Conservation (phyloP, 2,888 invertebrate genomes). For the Dolichopus griseipennis region DNA sequence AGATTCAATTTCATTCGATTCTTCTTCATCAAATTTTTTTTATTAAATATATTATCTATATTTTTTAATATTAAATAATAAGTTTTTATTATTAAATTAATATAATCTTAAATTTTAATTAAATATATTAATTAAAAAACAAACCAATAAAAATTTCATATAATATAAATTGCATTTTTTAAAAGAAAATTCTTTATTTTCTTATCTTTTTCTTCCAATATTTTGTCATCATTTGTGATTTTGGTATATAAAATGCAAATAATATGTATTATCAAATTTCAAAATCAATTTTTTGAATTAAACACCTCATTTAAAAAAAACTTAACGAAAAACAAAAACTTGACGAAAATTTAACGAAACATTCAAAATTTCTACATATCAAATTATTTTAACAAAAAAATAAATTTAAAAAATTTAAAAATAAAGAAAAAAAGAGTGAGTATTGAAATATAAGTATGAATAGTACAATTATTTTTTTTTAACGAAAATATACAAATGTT, state of each 20-base stretch:
- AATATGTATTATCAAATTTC: neutral
- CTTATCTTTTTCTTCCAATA: too few relatives aligned
- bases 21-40: neutral
- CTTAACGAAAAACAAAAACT: neutral
- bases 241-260: neutral
- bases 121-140: neutral
- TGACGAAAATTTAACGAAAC: neutral
- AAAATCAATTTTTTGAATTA: neutral
- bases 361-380: too few relatives aligned
- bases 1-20: neutral
- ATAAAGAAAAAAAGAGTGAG: constrained; percentile 44
- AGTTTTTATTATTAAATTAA: neutral
- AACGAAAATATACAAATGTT: neutral
- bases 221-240: neutral
- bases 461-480: neutral
- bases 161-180: too few relatives aligned
- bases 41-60: neutral
- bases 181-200: too few relatives aligned
- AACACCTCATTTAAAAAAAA: neutral
- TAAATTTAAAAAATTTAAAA: constrained; percentile 12
- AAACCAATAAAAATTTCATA: neutral
- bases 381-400: neutral
- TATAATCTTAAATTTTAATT: neutral
- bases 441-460: constrained; percentile 29
- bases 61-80: neutral